Evolutionary conservation across 2,888 invertebrate genomes (phyloP).

Genomic region (Meganola albula): DNA sequence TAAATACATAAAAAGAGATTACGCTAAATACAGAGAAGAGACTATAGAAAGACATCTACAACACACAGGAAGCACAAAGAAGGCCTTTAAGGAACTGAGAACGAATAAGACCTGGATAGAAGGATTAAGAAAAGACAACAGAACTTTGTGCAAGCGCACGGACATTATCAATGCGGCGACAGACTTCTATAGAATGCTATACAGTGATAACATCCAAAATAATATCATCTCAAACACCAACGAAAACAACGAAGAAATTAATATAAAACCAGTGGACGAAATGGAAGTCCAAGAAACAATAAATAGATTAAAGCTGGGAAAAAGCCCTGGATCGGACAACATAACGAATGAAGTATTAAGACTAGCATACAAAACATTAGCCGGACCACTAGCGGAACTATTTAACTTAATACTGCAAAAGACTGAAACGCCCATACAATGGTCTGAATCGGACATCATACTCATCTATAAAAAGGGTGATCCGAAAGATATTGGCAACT

Average conservation of each 20-base stretch:
- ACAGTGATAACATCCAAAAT: constrained; percentile 6
- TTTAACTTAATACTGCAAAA: no score
- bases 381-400: constrained; percentile 6
- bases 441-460: no score
- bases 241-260: neutral
- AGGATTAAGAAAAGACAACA: constrained; percentile 8
- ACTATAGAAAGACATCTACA: constrained; percentile 13
- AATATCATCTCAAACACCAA: neutral
- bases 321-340: constrained; percentile 9
- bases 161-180: constrained; percentile 20
- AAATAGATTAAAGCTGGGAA: constrained; percentile 9
- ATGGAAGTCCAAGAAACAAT: constrained; percentile 11
- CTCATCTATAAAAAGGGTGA: no score
- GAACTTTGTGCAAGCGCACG: constrained; percentile 4
- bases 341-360: constrained; percentile 14
- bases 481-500: no score
- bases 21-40: constrained; percentile 7
- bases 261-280: constrained; percentile 2
- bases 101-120: constrained; percentile 9
- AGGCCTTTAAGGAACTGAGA: constrained; percentile 17
- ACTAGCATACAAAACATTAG: neutral
- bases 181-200: constrained; percentile 16
- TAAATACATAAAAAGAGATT: constrained; percentile 17
- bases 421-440: no score
- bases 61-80: constrained; percentile 11